These are phyloP conservation scores for Buteo buteo DNA, from an alignment of 2,113 vertebrate species.

Conservation along the genomic window DNA sequence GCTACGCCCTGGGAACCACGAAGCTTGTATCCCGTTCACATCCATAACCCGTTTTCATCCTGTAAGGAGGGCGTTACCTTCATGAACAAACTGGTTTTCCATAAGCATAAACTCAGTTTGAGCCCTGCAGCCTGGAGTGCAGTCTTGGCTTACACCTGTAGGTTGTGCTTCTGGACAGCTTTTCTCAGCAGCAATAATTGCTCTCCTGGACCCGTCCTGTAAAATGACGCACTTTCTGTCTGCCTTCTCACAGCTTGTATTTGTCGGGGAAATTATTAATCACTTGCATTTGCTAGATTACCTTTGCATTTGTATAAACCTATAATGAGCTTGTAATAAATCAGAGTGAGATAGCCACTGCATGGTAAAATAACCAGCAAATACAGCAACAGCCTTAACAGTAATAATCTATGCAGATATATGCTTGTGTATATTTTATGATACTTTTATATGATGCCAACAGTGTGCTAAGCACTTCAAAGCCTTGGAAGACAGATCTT, in stretches of 20 bases:
- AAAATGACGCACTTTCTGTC: not conserved
- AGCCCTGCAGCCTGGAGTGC: not conserved
- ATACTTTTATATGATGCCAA: not conserved
- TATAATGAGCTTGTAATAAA: not conserved
- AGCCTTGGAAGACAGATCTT: not conserved
- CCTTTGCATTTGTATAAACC: not conserved
- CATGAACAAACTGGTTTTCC: not conserved
- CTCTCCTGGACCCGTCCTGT: rapidly evolving
- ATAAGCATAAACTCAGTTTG: rapidly evolving
- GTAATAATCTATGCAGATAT: not conserved
- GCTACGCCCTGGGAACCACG: rapidly evolving
- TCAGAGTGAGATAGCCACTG: not conserved
- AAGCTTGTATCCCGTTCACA: too few species aligned
- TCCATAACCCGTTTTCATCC: rapidly evolving
- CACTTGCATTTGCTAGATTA: not conserved
- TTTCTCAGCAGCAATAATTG: not conserved
- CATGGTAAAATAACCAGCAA: not conserved
- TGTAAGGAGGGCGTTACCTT: not conserved
- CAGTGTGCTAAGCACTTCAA: not conserved
- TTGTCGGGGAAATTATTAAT: not conserved
- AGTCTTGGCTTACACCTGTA: not conserved
- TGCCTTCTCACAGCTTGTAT: not conserved
- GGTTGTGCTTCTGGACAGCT: slow-evolving; percentile 38
- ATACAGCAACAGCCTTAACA: not conserved
- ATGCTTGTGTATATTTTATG: not conserved